Evolutionary conservation across 2,113 vertebrate species (phyloP).

Genomic region (Trachemys scripta): DNA sequence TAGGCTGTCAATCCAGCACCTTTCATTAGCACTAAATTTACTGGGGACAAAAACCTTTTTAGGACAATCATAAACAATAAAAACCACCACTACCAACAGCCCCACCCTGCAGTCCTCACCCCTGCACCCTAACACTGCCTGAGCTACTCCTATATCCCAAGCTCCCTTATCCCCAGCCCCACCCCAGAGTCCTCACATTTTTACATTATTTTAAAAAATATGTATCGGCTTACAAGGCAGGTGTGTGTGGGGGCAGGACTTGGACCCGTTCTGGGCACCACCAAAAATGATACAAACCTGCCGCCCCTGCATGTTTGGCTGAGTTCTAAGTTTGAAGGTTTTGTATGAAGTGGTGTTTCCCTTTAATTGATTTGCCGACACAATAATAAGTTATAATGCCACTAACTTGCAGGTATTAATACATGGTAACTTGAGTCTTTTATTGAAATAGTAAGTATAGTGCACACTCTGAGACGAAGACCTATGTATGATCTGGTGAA

Average conservation of each 20-base stretch:
- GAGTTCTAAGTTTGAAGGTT: background rate
- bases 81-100: no score
- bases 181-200: no score
- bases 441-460: background rate
- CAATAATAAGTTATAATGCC: background rate
- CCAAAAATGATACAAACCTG: no score
- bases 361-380: background rate
- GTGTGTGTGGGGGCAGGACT: no score
- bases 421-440: background rate
- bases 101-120: no score
- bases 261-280: no score
- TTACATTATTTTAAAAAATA: no score
- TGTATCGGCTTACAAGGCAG: no score
- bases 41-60: background rate
- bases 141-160: no score
- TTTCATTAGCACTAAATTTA: background rate
- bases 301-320: background rate
- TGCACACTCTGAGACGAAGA: background rate
- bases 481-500: background rate
- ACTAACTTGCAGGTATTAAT: background rate
- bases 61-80: background rate
- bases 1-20: background rate
- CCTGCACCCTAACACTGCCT: no score
- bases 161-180: no score
- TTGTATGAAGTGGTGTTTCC: background rate